Evolutionary conservation across 1,140 invertebrate genomes (phyloP).

Genomic region (Plodia interpunctella): DNA sequence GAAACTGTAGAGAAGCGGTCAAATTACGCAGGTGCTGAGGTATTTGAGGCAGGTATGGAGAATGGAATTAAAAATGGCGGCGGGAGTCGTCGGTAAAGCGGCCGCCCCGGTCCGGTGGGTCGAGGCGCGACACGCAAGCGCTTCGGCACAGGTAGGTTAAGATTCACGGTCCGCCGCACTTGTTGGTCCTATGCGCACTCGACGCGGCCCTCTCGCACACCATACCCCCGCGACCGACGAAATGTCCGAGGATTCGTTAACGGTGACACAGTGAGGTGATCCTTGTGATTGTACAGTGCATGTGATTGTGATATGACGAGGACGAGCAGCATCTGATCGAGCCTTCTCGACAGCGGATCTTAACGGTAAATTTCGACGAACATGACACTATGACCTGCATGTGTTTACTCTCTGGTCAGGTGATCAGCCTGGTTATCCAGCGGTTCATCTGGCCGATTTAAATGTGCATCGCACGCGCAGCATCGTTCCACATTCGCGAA

Average conservation of each 20-base stretch:
- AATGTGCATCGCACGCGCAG: slow-evolving; percentile 26
- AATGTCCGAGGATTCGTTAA: slow-evolving; percentile 58
- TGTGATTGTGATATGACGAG: slow-evolving; percentile 65
- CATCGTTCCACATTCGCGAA: slow-evolving; percentile 31
- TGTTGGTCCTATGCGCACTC: slow-evolving; percentile 60
- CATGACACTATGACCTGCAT: slow-evolving; percentile 49
- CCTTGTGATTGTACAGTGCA: slow-evolving; percentile 45
- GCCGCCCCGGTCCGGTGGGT: slow-evolving; percentile 46
- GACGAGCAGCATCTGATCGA: slow-evolving; percentile 43
- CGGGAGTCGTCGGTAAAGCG: slow-evolving; percentile 54
- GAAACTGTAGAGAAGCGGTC: neutral
- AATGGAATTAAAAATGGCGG: slow-evolving; percentile 39
- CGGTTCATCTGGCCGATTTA: slow-evolving; percentile 19
- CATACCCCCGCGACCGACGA: slow-evolving; percentile 43
- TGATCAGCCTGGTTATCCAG: slow-evolving; percentile 33
- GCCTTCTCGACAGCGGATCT: slow-evolving; percentile 50
- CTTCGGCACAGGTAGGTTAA: slow-evolving; percentile 67
- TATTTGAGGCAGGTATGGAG: neutral
- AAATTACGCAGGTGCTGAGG: neutral
- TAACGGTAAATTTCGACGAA: slow-evolving; percentile 66
- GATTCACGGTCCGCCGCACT: slow-evolving; percentile 69
- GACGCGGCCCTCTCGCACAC: slow-evolving; percentile 51
- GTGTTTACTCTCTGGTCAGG: slow-evolving; percentile 65
- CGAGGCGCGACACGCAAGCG: slow-evolving; percentile 67
- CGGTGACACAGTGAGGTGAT: slow-evolving; percentile 61